Percentiles rank a stretch among this genome's conserved stretches.
Conservation (phyloP, 2,888 invertebrate genomes). For the Caenorhabditis sp. region DNA sequence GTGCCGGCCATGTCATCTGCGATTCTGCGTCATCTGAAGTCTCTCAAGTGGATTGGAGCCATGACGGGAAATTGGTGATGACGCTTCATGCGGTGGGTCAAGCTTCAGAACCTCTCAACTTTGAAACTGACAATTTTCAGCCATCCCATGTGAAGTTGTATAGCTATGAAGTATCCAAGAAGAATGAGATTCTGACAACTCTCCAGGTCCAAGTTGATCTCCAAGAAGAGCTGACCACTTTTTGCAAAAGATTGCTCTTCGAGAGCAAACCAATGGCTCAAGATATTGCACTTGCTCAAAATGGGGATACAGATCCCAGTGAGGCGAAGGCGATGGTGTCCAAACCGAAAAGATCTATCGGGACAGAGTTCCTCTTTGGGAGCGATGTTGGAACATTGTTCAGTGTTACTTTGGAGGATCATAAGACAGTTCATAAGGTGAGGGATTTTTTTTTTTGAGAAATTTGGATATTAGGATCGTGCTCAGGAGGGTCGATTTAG, state of each 20-base stretch:
- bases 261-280: neutral
- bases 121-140: slow-evolving; percentile 1
- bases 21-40: neutral
- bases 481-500: neutral
- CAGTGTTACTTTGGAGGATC: slow-evolving; percentile 18
- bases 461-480: neutral
- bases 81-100: slow-evolving; percentile 19
- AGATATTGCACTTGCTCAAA: too few relatives aligned
- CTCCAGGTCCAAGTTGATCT: slow-evolving; percentile 29
- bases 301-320: neutral
- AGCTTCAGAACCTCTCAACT: neutral
- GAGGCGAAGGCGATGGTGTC: neutral
- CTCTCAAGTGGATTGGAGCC: slow-evolving; percentile 32
- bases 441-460: neutral
- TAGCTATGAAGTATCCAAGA: slow-evolving; percentile 11
- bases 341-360: slow-evolving; percentile 4
- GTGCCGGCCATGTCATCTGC: neutral
- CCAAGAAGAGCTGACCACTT: slow-evolving; percentile 11
- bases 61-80: slow-evolving; percentile 32
- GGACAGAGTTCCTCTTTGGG: slow-evolving; percentile 27
- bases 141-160: slow-evolving; percentile 17
- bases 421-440: slow-evolving; percentile 26
- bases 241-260: slow-evolving; percentile 19
- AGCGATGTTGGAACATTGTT: slow-evolving; percentile 17
- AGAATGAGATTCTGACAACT: slow-evolving; percentile 11